Base-by-base conservation (phyloP, 2,113 vertebrate species). In the Aythya baeri region DNA sequence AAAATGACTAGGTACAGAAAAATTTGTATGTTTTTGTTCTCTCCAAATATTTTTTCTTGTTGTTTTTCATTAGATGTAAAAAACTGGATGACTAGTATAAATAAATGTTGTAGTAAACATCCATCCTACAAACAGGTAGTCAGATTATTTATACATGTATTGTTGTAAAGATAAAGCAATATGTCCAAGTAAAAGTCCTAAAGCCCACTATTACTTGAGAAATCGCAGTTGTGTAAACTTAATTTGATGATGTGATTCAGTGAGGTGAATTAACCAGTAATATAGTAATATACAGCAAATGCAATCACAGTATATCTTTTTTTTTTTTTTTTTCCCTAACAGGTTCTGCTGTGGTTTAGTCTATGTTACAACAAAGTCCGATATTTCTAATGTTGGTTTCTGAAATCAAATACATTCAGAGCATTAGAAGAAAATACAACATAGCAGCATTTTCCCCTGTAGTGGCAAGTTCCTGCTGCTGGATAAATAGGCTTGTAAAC, bases 381-480 rank as follows among this genome's bases (percentile, higher is more conserved):
- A 15, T n/a, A 50, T 67, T 83, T 73, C n/a, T 86, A 67, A 43
- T 25, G 3, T 31, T 18, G 12, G 26, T 29, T 46, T 18, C 20
- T 54, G 26, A 62, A 74, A 79, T 29, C 21, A 26, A 46, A 11
- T 34, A 32, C 13, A 41, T 7, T 31, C 57, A 49, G 54, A 72
- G 8, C 5, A 72, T 25, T 55, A 34, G 43, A 5, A n/a, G 54
- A 55, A 50, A 77, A 55, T 4, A 31, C 12, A 77, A 15, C 0
- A 0, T 17, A 1, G 1, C 34, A 32, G 25, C 3, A 2, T 17
- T 36, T 80, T 1, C 0, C 14, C 32, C 25, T 46, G 12, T 10
- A 29, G 46, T 11, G 9, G 11, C 7, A 68, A 74, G 13, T 6
- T 87, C 41, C 1, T 1, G 10, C 6, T 62, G 31, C 34, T 83